Conservation (phyloP, 2,888 invertebrate species). For the Aphodius granarius region DNA sequence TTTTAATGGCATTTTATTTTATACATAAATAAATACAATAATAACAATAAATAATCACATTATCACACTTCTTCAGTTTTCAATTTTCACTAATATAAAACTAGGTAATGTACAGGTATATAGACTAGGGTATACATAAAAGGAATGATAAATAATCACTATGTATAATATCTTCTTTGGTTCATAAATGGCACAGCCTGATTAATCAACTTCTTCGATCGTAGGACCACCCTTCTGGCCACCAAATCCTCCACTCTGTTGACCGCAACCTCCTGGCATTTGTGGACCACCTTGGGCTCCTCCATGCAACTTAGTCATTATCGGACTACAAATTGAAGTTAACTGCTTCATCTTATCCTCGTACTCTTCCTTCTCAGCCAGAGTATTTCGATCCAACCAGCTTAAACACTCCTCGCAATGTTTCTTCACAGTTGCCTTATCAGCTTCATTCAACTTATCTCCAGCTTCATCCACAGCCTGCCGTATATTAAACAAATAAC, state of each 20-base stretch:
- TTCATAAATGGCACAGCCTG: not conserved
- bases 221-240: slow-evolving; percentile 54
- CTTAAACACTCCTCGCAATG: slow-evolving; percentile 62
- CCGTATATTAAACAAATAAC: slow-evolving; percentile 69
- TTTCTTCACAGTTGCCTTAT: slow-evolving; percentile 60
- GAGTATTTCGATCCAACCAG: slow-evolving; percentile 69
- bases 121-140: not conserved
- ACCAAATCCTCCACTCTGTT: slow-evolving; percentile 36
- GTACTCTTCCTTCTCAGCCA: slow-evolving; percentile 69
- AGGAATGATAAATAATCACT: not conserved
- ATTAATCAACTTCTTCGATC: slow-evolving; percentile 62
- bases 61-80: too few relatives aligned
- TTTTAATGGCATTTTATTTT: too few relatives aligned
- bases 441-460: slow-evolving; percentile 63
- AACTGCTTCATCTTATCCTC: slow-evolving; percentile 63
- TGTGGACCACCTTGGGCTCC: slow-evolving; percentile 30
- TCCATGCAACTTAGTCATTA: slow-evolving; percentile 63
- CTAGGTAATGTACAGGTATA: too few relatives aligned
- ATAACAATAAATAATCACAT: too few relatives aligned
- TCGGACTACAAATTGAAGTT: slow-evolving; percentile 54
- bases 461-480: slow-evolving; percentile 67
- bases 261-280: slow-evolving; percentile 41
- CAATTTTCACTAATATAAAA: too few relatives aligned
- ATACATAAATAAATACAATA: too few relatives aligned
- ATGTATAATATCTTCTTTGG: not conserved